These are phyloP conservation scores for Marmota monax DNA, from an alignment of 2,113 vertebrate species.

Conservation along the genomic window DNA sequence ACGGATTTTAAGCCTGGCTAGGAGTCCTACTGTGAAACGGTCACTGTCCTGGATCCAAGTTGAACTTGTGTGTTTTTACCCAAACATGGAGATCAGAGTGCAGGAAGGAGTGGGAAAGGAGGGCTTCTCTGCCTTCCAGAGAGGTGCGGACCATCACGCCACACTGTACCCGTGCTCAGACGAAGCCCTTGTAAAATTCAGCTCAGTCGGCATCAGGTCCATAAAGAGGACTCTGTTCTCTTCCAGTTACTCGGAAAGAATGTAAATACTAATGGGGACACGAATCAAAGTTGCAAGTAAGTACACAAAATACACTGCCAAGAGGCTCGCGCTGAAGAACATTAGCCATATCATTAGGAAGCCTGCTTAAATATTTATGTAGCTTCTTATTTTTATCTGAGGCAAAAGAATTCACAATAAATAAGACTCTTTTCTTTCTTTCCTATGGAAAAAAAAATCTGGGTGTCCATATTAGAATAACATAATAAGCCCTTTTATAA, in stretches of 20 bases:
- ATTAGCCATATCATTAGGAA: not conserved
- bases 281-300: not conserved
- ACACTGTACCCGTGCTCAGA: not conserved
- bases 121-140: not conserved
- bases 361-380: slow-evolving; percentile 59
- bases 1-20: not conserved
- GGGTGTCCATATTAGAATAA: not conserved
- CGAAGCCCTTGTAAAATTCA: not conserved
- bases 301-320: not conserved
- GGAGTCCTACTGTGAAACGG: too few relatives aligned
- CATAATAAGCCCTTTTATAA: not conserved
- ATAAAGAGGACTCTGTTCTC: not conserved
- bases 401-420: not conserved
- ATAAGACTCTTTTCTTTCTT: not conserved
- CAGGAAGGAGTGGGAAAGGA: not conserved
- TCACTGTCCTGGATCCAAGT: accelerated
- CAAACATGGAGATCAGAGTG: not conserved
- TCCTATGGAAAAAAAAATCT: not conserved
- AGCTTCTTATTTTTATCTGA: slow-evolving; percentile 54
- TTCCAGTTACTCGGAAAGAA: slow-evolving; percentile 39
- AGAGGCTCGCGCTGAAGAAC: not conserved
- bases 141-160: too few relatives aligned
- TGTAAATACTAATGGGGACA: not conserved
- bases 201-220: not conserved
- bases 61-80: not conserved